Conservation (phyloP, 1,140 invertebrate species). For the Saccostrea echinata region DNA sequence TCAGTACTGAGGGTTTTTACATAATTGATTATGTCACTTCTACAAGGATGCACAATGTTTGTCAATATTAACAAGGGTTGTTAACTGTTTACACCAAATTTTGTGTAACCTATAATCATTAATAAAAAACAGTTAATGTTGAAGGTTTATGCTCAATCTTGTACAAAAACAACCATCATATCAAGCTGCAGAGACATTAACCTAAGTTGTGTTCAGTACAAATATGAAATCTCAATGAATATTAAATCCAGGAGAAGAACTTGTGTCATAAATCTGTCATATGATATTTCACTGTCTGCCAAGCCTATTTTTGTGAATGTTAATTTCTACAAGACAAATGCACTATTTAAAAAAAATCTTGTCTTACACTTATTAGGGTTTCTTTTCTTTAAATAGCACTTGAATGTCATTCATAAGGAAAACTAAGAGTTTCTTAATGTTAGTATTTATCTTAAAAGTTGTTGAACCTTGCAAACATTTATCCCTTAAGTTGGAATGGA, state of each 20-base stretch:
- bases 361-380: background rate
- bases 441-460: background rate
- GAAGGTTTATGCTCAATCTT: background rate
- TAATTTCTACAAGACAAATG: slow-evolving; percentile 7
- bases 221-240: slow-evolving; percentile 4
- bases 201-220: background rate
- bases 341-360: background rate
- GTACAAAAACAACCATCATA: background rate
- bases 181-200: background rate
- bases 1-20: background rate
- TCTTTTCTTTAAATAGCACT: slow-evolving; percentile 9
- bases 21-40: slow-evolving; percentile 7
- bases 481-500: background rate
- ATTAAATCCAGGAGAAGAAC: background rate
- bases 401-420: background rate
- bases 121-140: background rate
- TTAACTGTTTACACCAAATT: background rate
- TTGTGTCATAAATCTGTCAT: background rate
- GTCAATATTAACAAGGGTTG: background rate
- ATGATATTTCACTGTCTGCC: slow-evolving; percentile 8
- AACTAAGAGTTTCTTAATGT: background rate
- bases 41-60: slow-evolving; percentile 14
- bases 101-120: background rate
- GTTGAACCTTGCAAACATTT: background rate
- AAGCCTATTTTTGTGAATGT: background rate